A percentile compares a stretch with the other conserved stretches of the same genome.
phyloP scores from a whole-genome alignment of 2,888 invertebrate species.

The Drosophila ezoana region DNA sequence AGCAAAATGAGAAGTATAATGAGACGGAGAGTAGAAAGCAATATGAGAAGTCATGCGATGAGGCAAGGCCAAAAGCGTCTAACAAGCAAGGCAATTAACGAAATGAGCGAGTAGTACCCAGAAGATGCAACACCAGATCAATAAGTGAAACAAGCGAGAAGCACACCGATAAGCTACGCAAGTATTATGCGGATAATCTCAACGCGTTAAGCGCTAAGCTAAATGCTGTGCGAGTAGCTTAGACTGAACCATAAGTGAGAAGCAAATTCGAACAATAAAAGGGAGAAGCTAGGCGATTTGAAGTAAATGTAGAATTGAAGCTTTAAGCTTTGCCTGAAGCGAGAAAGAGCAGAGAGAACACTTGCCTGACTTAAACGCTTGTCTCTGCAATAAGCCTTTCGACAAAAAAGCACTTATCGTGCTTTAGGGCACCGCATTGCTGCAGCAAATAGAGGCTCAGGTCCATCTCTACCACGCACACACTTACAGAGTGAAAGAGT shows the following conservation, averaged over 20 bases:
- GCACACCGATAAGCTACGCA: not conserved
- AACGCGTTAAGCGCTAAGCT: not conserved
- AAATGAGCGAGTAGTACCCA: too few species aligned
- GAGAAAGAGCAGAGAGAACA: not conserved
- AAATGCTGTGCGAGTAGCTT: not conserved
- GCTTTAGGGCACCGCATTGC: not conserved
- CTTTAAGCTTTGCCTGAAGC: not conserved
- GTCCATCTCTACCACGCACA: slow-evolving; percentile 8
- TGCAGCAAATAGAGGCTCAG: not conserved
- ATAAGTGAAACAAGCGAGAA: not conserved
- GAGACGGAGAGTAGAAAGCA: not conserved
- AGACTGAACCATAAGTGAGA: not conserved
- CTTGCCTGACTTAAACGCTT: not conserved
- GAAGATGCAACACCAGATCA: too few species aligned
- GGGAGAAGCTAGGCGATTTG: not conserved
- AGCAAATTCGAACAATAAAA: not conserved
- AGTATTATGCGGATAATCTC: not conserved
- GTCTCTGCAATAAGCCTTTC: not conserved
- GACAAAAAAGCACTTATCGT: not conserved
- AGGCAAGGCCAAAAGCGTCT: too few species aligned
- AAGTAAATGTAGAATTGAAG: not conserved
- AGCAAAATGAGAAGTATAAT: not conserved
- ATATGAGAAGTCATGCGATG: too few species aligned
- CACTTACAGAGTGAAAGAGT: not conserved
- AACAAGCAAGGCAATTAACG: too few species aligned